Percentiles rank a stretch among this genome's conserved stretches.
These are phyloP conservation scores for Drosophila nebulosa DNA, from an alignment of 1,140 invertebrate species.

Conservation along the genomic window DNA sequence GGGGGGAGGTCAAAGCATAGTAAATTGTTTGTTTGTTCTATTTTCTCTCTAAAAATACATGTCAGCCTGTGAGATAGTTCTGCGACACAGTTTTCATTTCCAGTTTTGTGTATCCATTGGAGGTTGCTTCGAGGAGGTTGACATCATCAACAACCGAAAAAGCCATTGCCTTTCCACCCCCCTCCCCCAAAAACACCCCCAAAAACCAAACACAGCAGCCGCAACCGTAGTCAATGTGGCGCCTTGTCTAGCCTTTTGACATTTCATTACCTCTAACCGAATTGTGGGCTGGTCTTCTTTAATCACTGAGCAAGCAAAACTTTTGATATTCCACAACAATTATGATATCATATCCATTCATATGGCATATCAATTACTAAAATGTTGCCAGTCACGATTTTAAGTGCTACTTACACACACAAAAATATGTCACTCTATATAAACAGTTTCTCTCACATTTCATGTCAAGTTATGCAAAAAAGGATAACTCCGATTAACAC, in stretches of 20 bases:
- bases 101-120: neutral
- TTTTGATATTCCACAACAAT: neutral
- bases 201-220: slow-evolving; percentile 6
- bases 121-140: slow-evolving; percentile 23
- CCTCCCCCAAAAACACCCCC: slow-evolving; percentile 14
- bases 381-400: neutral
- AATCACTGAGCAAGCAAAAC: neutral
- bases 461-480: no score
- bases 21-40: slow-evolving; percentile 4
- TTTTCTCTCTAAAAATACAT: slow-evolving; percentile 17
- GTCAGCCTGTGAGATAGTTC: no score
- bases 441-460: no score
- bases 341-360: neutral
- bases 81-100: slow-evolving; percentile 34
- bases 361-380: neutral
- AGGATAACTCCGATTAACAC: no score
- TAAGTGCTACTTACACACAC: no score
- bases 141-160: slow-evolving; percentile 47
- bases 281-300: neutral
- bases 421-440: no score
- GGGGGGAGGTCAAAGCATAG: no score
- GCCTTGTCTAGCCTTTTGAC: slow-evolving; percentile 23
- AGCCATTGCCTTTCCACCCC: neutral
- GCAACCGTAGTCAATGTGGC: slow-evolving; percentile 44
- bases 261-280: slow-evolving; percentile 62